A percentile compares a stretch with the other conserved stretches of the same genome.
Evolutionary conservation across 1,140 invertebrate genomes (phyloP).

Genomic region (Nasonia giraulti): DNA sequence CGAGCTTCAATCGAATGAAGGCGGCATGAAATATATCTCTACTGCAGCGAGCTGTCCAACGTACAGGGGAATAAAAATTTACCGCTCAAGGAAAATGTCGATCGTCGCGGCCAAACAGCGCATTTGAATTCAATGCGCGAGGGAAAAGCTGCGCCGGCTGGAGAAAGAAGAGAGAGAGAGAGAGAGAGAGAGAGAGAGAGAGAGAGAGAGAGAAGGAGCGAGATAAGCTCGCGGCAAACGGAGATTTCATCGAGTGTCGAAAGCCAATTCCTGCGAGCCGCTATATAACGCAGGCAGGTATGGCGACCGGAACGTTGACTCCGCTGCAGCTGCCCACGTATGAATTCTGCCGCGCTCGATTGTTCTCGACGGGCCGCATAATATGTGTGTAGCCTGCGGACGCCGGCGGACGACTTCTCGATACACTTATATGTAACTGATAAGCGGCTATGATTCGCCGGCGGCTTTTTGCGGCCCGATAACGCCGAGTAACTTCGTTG

Average conservation of each 20-base stretch:
- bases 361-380: not conserved
- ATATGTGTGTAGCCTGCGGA: no score
- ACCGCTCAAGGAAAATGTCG: not conserved
- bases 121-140: conserved; percentile 33
- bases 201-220: not conserved
- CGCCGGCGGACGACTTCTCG: not conserved
- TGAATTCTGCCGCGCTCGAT: not conserved
- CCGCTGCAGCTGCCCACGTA: not conserved
- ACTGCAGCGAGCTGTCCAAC: no score
- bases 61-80: no score
- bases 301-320: not conserved
- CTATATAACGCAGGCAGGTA: no score
- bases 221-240: not conserved
- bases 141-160: not conserved
- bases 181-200: no score
- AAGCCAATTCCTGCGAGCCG: not conserved
- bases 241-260: conserved; percentile 20
- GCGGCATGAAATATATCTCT: no score
- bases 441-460: not conserved
- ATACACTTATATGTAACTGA: no score
- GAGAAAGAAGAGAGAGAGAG: no score
- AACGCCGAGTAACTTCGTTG: not conserved
- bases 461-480: not conserved
- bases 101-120: not conserved
- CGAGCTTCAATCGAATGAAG: no score